Base-by-base conservation (phyloP, 2,888 invertebrate species). In the Volucella inanis region DNA sequence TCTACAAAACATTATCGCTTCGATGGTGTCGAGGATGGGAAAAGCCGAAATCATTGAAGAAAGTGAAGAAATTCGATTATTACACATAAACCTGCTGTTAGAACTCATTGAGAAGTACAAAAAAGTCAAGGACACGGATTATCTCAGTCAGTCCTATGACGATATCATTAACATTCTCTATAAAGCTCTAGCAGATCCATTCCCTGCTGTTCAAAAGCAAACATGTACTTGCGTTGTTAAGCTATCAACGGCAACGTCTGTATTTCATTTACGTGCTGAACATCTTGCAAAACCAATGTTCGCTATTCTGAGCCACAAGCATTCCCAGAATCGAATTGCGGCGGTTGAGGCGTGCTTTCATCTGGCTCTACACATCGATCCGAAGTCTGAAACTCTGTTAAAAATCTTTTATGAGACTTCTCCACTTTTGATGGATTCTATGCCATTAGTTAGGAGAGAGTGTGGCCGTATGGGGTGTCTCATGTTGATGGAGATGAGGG, bases 381-480 rank as follows among this genome's bases (percentile, higher is more conserved):
- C 96, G 2, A 95, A 95, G 90, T 94, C 93, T 0, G 96, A 96
- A 89, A 94, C 93, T 50, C 94, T 97, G 87, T 95, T 96, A 83
- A 93, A 95, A 71, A 95, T 96, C 0, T 93, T 96, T 22, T 94
- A 94, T 0, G 96, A 96, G n/a, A 93, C 98, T 90, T 97, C 97
- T 0, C 97, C 97, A 89, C 94, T 96, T 88, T 91, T 98, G 4
- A 98, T 98, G 93, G 98, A 98, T 93, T 95, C 95, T 88, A 95
- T 95, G 89, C 94, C 95, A 0, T 92, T 94, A 76, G 98, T 98
- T 0, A 94, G 98, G 57, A 92, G 93, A 89, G 96, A 96, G 87
- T 96, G 97, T 3, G 95, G 96, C 0, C 92, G 94, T 88, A 95
- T 96, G 88, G 95, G 97, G 0, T 96, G 96, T 3, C 93, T 93